Evolutionary conservation across 2,888 invertebrate genomes (phyloP).

Genomic region (Ctena decussata): DNA sequence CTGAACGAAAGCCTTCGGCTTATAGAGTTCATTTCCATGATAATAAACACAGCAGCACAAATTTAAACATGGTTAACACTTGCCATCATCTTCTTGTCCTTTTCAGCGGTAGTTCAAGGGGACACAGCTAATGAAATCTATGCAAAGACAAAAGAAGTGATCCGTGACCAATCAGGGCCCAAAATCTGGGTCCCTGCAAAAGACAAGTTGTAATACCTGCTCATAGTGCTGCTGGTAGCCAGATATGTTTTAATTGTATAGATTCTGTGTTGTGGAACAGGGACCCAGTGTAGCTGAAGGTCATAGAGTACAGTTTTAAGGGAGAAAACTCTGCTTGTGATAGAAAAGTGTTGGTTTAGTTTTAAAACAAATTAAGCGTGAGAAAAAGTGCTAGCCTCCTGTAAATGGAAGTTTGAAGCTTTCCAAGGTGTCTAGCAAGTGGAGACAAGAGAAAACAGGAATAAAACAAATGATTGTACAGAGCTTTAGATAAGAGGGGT

Average conservation of each 20-base stretch:
- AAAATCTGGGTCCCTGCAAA: constrained; percentile 99
- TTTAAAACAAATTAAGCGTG: neutral
- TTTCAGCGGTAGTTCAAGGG: constrained; percentile 96
- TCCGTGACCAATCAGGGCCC: constrained; percentile 97
- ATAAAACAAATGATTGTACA: too few species aligned
- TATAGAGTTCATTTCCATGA: too few species aligned
- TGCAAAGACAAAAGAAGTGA: constrained; percentile 97
- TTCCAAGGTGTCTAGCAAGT: too few species aligned
- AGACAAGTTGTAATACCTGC: constrained; percentile 88
- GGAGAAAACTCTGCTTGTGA: neutral
- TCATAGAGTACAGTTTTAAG: neutral
- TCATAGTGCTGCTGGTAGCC: constrained; percentile 9
- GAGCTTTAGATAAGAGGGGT: too few species aligned
- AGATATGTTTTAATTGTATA: neutral
- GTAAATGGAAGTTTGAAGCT: too few species aligned
- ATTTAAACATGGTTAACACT: too few species aligned
- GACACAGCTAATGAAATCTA: constrained; percentile 99
- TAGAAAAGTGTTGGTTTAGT: neutral
- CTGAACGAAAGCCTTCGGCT: too few species aligned
- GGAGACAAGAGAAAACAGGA: too few species aligned
- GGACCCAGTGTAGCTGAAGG: neutral
- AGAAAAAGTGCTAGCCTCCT: neutral
- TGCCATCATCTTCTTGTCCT: too few species aligned
- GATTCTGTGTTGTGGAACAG: neutral
- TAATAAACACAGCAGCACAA: too few species aligned